Base-by-base conservation (phyloP, 2,888 invertebrate genomes). In the Thereva unica region DNA sequence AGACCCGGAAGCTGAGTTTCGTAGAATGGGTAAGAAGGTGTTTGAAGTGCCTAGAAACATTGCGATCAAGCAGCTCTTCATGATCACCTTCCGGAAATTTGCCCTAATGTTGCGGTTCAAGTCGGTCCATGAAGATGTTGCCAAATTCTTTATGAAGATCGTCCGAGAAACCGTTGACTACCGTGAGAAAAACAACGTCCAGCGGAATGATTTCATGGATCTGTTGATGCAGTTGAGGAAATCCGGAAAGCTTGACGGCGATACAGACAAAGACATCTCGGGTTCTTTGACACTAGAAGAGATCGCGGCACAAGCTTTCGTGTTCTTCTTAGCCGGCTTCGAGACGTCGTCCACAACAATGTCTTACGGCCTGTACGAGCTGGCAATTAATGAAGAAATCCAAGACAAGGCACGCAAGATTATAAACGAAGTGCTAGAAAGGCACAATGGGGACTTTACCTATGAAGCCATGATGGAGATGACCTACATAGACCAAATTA, bases 261-360 rank as follows among this genome's bases (percentile, higher is more conserved):
- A 52, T 12, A 12, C 9, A 1, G 63, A 68, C 8, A 5, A 34
- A 0, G 67, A 71, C 10, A 70, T 69, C 4, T 10, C 55, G 0
- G 63, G 66, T 1, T 67, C 77, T 3, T 73, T 85, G 0, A 76
- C 80, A 1, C 73, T 83, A 7, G 78, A 83, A 3, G 73, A 85
- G 47, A 70, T 86, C 4, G 79, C 83, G 0, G 82, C 85, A 0
- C 85, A 87, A 65, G 83, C 84, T 2, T 80, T 84, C 40, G 74
- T 84, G 0, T 85, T 87, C 71, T 84, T 84, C 67, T 67, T 76
- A 0, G 85, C 84, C 45, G 85, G 85, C 1, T 84, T 82, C 66
- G 85, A 85, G 74, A 84, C 85, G 0, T 84, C 84, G 6, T 78
- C 80, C 8, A 79, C 82, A 9, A 80, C 81, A 3, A 76, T 84